phyloP scores from a whole-genome alignment of 2,797 vertebrate species.

The Knipowitschia caucasica region DNA sequence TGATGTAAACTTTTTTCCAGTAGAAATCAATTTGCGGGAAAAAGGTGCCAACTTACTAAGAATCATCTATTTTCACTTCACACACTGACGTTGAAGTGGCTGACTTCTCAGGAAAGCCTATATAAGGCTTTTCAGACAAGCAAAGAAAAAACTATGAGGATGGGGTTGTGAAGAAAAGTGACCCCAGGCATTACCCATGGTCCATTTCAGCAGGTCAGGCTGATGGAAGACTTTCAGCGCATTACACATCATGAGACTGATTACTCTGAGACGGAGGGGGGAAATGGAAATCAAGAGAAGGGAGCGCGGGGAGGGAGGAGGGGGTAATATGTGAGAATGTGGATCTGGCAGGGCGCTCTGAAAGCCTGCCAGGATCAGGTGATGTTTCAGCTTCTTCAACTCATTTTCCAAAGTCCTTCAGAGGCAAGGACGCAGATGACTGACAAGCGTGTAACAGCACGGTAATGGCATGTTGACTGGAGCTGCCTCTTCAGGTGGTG shows the following conservation, averaged over 20 bases:
- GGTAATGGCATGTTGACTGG: constrained; percentile 32
- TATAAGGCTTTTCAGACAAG: constrained; percentile 2
- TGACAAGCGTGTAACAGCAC: constrained; percentile 33
- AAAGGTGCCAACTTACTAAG: not conserved
- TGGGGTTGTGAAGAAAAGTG: constrained; percentile 63
- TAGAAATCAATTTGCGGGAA: too few species aligned
- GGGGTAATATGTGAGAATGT: constrained; percentile 48
- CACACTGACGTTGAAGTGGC: not conserved
- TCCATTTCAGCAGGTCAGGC: constrained; percentile 69
- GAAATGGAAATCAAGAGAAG: constrained; percentile 51
- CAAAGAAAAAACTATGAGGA: constrained; percentile 34
- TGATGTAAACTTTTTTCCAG: not conserved
- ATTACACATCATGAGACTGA: constrained; percentile 78
- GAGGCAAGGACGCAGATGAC: constrained; percentile 17
- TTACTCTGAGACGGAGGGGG: constrained; percentile 61
- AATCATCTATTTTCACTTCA: not conserved
- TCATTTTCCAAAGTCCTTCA: constrained; percentile 4
- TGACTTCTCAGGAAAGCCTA: not conserved
- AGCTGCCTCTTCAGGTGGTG: constrained; percentile 22
- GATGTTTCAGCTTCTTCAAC: constrained; percentile 48
- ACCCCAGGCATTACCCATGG: constrained; percentile 68
- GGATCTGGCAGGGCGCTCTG: constrained; percentile 53
- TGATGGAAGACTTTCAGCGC: constrained; percentile 70
- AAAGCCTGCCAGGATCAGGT: constrained; percentile 72
- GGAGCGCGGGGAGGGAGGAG: constrained; percentile 11